These are phyloP conservation scores for Picus viridis DNA, from an alignment of 2,797 vertebrate species.

Conservation along the genomic window DNA sequence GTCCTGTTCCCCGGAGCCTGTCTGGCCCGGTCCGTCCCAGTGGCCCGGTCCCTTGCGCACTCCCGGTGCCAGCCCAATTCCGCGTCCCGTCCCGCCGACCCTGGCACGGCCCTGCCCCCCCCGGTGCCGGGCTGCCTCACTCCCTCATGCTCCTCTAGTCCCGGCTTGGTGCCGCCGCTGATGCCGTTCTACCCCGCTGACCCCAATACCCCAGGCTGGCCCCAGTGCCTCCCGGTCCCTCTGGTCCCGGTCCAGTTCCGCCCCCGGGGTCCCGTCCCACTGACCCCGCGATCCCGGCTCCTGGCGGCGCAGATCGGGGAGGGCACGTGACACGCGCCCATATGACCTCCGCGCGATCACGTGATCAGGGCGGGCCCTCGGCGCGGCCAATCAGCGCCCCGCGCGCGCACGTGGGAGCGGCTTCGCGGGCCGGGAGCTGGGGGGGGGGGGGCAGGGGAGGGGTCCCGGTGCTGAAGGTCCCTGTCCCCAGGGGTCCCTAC, in stretches of 20 bases:
- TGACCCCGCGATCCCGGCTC: background rate
- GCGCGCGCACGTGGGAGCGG: background rate
- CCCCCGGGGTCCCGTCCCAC: background rate
- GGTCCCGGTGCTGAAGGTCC: too few relatives aligned
- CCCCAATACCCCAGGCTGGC: background rate
- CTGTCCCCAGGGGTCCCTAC: too few relatives aligned
- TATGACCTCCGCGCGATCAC: conserved; percentile 12
- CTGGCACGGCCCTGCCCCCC: too few relatives aligned
- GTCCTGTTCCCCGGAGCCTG: background rate
- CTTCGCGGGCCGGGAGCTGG: background rate
- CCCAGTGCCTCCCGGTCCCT: background rate
- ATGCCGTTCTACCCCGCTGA: background rate
- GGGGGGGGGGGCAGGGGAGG: background rate
- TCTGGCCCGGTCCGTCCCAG: background rate
- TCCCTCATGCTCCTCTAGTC: background rate
- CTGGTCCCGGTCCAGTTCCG: too few relatives aligned
- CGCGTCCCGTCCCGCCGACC: background rate
- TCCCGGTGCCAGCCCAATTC: background rate
- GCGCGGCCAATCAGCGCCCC: background rate
- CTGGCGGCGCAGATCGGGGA: background rate
- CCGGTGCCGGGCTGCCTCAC: background rate
- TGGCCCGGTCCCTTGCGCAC: background rate
- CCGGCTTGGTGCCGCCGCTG: background rate
- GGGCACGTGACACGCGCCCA: conserved; percentile 32
- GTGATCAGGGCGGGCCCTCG: background rate